Conservation (phyloP, 2,888 invertebrate genomes). For the Hyles lineata region DNA sequence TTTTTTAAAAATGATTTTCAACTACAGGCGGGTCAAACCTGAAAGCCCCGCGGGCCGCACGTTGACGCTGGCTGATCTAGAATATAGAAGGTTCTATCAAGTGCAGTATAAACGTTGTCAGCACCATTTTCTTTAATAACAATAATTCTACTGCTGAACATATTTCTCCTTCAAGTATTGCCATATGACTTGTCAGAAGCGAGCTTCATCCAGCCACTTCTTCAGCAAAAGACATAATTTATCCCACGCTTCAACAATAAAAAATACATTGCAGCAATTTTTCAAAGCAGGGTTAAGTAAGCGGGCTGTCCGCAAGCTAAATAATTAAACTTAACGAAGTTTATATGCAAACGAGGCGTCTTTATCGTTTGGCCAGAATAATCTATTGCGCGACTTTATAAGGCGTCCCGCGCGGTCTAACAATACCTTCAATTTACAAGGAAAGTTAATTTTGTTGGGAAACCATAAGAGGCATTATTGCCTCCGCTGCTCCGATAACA, state of each 20-base stretch:
- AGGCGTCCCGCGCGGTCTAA: constrained; percentile 53
- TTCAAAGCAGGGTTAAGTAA: neutral
- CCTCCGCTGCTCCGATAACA: constrained; percentile 40
- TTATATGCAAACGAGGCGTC: constrained; percentile 66
- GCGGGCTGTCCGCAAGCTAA: constrained; percentile 46
- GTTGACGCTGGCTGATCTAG: too few species aligned
- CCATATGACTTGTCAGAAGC: too few species aligned
- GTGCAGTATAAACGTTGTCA: too few species aligned
- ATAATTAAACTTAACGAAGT: constrained; percentile 71
- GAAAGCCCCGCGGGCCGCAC: too few species aligned
- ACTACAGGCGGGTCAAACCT: too few species aligned
- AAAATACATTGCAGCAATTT: neutral
- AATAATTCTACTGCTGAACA: too few species aligned
- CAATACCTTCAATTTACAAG: constrained; percentile 48
- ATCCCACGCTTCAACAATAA: neutral
- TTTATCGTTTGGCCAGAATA: constrained; percentile 69
- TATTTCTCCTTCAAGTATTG: too few species aligned
- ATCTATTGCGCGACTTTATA: constrained; percentile 65
- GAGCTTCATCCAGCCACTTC: too few species aligned
- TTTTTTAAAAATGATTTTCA: too few species aligned
- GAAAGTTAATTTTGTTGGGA: constrained; percentile 53
- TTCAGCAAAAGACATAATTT: too few species aligned
- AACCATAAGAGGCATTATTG: constrained; percentile 47
- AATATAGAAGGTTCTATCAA: too few species aligned
- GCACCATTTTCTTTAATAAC: too few species aligned